Evolutionary conservation across 1,140 invertebrate species (phyloP), one percentile per base, ranked within the genome.

Genomic region (Saccostrea cuccullata): DNA sequence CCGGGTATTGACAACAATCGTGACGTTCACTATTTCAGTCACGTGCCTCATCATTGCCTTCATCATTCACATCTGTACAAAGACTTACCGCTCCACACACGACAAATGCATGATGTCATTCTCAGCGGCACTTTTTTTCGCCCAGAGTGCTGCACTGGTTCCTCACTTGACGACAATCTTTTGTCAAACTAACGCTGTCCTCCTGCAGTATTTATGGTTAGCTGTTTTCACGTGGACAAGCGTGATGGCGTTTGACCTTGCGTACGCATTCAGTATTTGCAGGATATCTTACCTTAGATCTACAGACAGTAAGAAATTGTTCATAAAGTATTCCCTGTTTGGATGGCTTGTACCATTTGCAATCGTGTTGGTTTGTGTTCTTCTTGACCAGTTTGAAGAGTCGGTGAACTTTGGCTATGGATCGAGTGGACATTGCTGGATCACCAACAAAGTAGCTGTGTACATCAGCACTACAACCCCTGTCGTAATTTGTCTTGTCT

Each of bases 391-490:
- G 8, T 77, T 77, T 36, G 70, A 77, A 26, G 23, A 23, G 0
- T 77, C 70, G 23, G 70, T 77, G 70, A 36, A 77, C 6, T 77
- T 77, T 77, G 70, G 70, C 11, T 77, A 77, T 26, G 70, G 70
- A 15, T 77, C 70, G 1, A 77, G 13, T 4, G 70, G 30, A 30
- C 70, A 77, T 36, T 77, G 70, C 26, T 77, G 70, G 70, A 77
- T 77, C 26, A 77, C 26, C 23, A 77, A 77, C 70, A 77, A 77
- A 30, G 36, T 26, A 15, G 70, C 70, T 15, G 70, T 77, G 2
- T 77, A 77, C 30, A 77, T 77, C 70, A 77, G 70, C 70, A 77
- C 70, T 23, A 77, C 70, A 9, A 77, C 70, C 5, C 70, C 70
- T 77, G 26, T 77, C 26, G 70, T 77, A 4, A 77, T 77, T 15